These are phyloP conservation scores for Aphodius granarius DNA, from an alignment of 2,888 invertebrate genomes.

Conservation along the genomic window DNA sequence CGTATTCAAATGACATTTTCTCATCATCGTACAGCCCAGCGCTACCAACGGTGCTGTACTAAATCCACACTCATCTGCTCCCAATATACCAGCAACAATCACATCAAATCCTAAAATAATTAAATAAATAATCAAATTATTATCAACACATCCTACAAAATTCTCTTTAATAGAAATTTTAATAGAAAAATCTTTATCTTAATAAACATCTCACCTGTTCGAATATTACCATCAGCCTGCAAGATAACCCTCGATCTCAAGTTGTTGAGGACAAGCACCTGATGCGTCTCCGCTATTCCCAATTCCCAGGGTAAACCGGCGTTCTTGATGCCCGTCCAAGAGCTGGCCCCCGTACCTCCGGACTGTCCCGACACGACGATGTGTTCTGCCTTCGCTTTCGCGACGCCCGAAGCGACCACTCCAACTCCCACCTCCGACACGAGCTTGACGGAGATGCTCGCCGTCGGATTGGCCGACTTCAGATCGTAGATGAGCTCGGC, in stretches of 20 bases:
- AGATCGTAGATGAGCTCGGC: slow-evolving; percentile 98
- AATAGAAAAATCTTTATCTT: not conserved
- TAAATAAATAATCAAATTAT: slow-evolving; percentile 8
- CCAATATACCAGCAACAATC: slow-evolving; percentile 90
- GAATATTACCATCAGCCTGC: slow-evolving; percentile 94
- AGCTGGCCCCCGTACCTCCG: slow-evolving; percentile 98
- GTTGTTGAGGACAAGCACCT: slow-evolving; percentile 92
- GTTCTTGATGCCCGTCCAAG: slow-evolving; percentile 98
- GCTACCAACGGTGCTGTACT: slow-evolving; percentile 98
- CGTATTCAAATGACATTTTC: slow-evolving; percentile 98
- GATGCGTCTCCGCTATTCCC: slow-evolving; percentile 98
- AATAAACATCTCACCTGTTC: slow-evolving; percentile 65
- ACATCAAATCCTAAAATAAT: slow-evolving; percentile 80
- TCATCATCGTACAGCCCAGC: slow-evolving; percentile 99
- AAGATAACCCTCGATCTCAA: slow-evolving; percentile 89
- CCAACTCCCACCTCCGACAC: slow-evolving; percentile 99
- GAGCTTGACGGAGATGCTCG: slow-evolving; percentile 94
- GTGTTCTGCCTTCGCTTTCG: slow-evolving; percentile 98
- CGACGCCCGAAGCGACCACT: slow-evolving; percentile 98
- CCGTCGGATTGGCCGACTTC: slow-evolving; percentile 94
- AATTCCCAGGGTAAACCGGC: slow-evolving; percentile 99
- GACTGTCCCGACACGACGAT: slow-evolving; percentile 99
- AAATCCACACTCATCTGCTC: slow-evolving; percentile 98
- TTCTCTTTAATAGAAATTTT: too few relatives aligned
- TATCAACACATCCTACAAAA: not conserved